Base-by-base conservation (phyloP, 2,797 vertebrate species). In the Neoniphon sammara region DNA sequence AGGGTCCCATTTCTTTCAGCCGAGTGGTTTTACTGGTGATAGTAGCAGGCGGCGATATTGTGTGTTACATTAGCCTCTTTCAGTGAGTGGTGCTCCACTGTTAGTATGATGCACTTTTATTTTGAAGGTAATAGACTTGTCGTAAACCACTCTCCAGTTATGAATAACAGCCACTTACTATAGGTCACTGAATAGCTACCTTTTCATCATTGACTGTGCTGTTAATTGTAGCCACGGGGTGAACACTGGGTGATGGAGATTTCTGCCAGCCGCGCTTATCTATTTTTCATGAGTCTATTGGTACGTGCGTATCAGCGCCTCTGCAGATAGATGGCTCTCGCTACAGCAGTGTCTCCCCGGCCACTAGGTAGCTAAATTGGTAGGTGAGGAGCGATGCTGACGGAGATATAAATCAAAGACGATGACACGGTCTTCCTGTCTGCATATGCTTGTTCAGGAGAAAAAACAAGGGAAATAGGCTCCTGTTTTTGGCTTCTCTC, bases 161-260 rank as follows among this genome's bases (percentile, higher is more conserved):
- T 1, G 64, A 70, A 42, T 75, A 63, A 56, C 31, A 73, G 44
- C 36, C 67, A 36, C 75, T 80, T 44, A 39, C 44, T 23, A 1
- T 1, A 72, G 67, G 70, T 77, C 64, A 39, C 21, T 54, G 57
- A 73, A 75, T 15, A 3, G 17, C 27, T 5, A 18, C 36, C 55
- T 27, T 70, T 70, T 80, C 82, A 78, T 85, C 67, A 56, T 73
- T n/a, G 64, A 14, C 77, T 55, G 27, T 23, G 31, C 58, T 75
- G 70, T 71, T 88, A 81, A 81, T 82, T 85, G 50, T 53, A 61
- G 72, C 73, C 55, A 60, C 42, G 20, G 70, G 84, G 81, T 77
- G 64, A 57, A 74, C 62, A 30, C 42, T 53, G 64, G 49, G 21
- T 50, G 71, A 81, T 55, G 54, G 78, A 70, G 84, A 68, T 78